Evolutionary conservation across 2,797 vertebrate species (phyloP).

Genomic region (Silurus lanzhouensis): DNA sequence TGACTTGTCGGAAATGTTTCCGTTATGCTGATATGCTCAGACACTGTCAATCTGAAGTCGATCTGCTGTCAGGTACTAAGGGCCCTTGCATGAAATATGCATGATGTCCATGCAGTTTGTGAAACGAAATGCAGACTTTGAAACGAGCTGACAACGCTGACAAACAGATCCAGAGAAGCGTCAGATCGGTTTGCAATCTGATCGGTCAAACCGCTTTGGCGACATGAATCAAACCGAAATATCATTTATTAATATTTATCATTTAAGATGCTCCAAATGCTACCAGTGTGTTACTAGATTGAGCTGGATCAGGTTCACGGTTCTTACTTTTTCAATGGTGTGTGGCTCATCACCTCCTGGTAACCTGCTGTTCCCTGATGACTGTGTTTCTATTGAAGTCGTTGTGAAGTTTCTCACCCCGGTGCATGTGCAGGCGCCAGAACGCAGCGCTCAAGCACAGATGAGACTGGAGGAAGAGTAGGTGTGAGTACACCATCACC

Average conservation of each 20-base stretch:
- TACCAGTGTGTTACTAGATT: constrained; percentile 15
- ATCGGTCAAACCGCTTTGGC: background rate
- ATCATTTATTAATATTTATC: background rate
- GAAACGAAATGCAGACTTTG: constrained; percentile 52
- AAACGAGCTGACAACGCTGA: constrained; percentile 25
- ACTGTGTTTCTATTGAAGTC: constrained; percentile 55
- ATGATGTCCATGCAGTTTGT: constrained; percentile 60
- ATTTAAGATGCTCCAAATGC: constrained; percentile 9
- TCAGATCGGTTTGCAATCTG: background rate
- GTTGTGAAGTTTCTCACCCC: constrained; percentile 48
- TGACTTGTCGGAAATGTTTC: constrained; percentile 16
- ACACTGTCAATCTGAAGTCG: constrained; percentile 64
- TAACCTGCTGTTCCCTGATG: constrained; percentile 63
- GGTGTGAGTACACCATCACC: constrained; percentile 71
- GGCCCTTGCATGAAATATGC: constrained; percentile 70
- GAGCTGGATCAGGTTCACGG: background rate
- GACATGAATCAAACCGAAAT: background rate
- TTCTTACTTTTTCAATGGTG: constrained; percentile 41
- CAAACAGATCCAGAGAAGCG: background rate
- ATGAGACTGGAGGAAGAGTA: constrained; percentile 66
- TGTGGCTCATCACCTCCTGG: constrained; percentile 36
- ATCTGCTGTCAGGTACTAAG: constrained; percentile 64
- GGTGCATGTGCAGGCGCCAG: constrained; percentile 54
- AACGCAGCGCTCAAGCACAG: constrained; percentile 49
- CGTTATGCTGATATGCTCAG: constrained; percentile 69